phyloP scores from a whole-genome alignment of 2,113 vertebrate species.

The Cepphus grylle region DNA sequence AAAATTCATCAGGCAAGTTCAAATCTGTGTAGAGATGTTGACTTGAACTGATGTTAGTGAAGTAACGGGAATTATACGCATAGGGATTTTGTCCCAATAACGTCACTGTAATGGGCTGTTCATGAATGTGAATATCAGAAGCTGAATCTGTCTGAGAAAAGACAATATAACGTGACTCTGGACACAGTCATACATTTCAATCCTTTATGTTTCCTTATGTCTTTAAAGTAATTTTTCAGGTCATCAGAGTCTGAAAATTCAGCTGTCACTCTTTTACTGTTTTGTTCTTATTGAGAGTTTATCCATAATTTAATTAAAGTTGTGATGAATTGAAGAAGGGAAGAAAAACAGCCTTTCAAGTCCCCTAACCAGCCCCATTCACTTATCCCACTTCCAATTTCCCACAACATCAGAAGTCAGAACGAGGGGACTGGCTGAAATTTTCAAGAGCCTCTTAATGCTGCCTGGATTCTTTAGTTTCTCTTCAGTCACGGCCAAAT shows the following conservation, averaged over 20 bases:
- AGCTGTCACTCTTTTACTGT: not conserved
- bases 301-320: slow-evolving; percentile 8
- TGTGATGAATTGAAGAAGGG: not conserved
- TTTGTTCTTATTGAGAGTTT: slow-evolving; percentile 11
- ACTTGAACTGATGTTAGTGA: not conserved
- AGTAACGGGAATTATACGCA: not conserved
- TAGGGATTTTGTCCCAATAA: not conserved
- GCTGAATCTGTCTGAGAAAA: not conserved
- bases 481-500: not conserved
- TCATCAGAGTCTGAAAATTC: slow-evolving; percentile 29
- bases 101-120: not conserved
- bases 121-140: not conserved
- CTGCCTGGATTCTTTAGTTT: not conserved
- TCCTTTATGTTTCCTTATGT: not conserved
- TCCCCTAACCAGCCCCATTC: not conserved
- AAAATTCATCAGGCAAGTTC: not conserved
- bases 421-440: not conserved
- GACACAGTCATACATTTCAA: slow-evolving; percentile 2
- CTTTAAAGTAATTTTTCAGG: slow-evolving; percentile 21
- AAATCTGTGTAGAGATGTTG: not conserved
- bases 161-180: not conserved
- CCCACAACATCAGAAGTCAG: not conserved
- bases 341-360: not conserved
- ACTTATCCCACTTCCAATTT: not conserved
- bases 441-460: not conserved